Evolutionary conservation across 92 coral and sea anemone genomes (phyloP), one percentile per base, ranked within the genome.

Genomic region (Zoanthus sociatus): DNA sequence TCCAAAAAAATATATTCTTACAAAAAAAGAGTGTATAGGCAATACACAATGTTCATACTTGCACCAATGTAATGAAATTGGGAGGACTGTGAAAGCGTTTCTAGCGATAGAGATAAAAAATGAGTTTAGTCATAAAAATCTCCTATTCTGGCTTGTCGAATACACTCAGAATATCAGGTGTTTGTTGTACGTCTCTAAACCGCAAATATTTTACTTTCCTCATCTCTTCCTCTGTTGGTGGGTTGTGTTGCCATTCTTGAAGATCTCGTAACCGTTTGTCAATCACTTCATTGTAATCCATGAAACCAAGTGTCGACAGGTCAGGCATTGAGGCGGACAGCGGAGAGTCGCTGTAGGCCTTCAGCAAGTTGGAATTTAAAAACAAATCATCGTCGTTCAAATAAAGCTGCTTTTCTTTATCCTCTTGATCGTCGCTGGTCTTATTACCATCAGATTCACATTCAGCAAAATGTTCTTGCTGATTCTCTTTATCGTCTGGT

Each of bases 211-310:
- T 92, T 47, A 96, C 79, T 82, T 93, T 93, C 44, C 92, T 79
- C 98, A 96, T 93, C 81, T 96, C 98, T 17, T 90, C 90, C 76
- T 92, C 92, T 2, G 84, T 87, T 32, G 98, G 98, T 0, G 89
- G 87, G 47, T 92, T 92, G 45, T 46, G 85, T 14, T 46, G 85
- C 85, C 85, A 81, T n/a, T 94, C 94, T 48, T 94, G 86, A 1
- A 84, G 71, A 32, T 91, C 81, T 76, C 88, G 73, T 60, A 96
- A 75, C 15, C 98, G 84, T 37, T 90, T 90, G 70, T 92, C 95
- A 33, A 94, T 92, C 32, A 94, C 98, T 14, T 94, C 96, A 78
- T 94, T 90, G 45, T 94, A 96, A 71, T 94, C 96, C 94, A 91
- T 91, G 82, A 91, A 93, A n/a, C 98, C 98, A 17, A 94, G 60